Evolutionary conservation across 2,797 vertebrate genomes (phyloP).

Genomic region (Mormyrops boulengeri): DNA sequence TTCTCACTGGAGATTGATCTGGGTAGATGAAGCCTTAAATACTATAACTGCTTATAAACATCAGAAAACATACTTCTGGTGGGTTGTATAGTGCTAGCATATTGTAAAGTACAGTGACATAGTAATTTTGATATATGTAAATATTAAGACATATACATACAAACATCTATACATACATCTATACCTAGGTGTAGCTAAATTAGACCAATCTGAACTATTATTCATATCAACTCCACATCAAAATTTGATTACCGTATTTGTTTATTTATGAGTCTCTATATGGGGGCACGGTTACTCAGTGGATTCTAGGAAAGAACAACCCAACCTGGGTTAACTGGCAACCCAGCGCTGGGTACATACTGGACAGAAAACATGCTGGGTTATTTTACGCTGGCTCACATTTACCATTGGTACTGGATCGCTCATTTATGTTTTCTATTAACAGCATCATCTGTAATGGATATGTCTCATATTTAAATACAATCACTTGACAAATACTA

Average conservation of each 20-base stretch:
- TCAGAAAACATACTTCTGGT: not conserved
- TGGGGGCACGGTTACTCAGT: not conserved
- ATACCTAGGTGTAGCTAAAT: not conserved
- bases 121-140: not conserved
- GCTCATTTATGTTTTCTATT: not conserved
- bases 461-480: not conserved
- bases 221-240: not conserved
- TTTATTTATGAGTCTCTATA: not conserved
- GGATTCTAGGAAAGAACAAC: not conserved
- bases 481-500: not conserved
- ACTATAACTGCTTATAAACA: not conserved
- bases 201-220: not conserved
- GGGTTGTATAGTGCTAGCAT: not conserved
- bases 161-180: not conserved
- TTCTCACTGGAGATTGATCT: slow-evolving; percentile 17
- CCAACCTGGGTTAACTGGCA: not conserved
- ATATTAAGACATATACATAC: not conserved
- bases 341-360: not conserved
- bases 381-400: not conserved
- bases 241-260: not conserved
- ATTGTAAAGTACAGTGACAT: not conserved
- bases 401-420: not conserved
- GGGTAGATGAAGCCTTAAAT: not conserved
- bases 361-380: not conserved
- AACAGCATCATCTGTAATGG: not conserved